Conservation (phyloP, 2,113 vertebrate genomes). For the Spea multiplicata region DNA sequence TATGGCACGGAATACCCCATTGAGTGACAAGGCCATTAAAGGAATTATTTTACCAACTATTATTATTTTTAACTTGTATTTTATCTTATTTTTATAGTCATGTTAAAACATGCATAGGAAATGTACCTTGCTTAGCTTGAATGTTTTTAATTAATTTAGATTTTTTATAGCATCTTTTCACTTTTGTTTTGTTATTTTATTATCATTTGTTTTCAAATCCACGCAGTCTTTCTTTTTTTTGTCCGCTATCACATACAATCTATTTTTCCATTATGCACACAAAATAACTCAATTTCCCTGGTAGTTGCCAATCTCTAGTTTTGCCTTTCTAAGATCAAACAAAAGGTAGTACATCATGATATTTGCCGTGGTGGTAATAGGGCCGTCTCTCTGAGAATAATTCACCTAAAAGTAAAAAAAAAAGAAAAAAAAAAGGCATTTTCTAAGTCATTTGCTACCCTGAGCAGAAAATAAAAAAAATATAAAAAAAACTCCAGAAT, state of each 20-base stretch:
- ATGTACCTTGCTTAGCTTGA: no score
- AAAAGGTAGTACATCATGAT: slow-evolving; percentile 37
- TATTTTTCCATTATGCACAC: slow-evolving; percentile 39
- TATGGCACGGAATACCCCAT: no score
- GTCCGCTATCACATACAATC: slow-evolving; percentile 20
- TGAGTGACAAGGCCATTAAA: no score
- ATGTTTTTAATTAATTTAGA: no score
- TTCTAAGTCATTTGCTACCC: slow-evolving; percentile 7
- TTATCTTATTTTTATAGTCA: no score
- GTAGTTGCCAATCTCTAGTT: slow-evolving; percentile 30
- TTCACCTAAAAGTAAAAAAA: slow-evolving; percentile 14
- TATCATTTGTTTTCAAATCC: no score
- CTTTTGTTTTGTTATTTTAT: no score
- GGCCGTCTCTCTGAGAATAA: slow-evolving; percentile 15
- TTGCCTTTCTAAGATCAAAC: slow-evolving; percentile 32
- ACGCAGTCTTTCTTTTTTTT: not conserved
- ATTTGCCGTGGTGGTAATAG: slow-evolving; percentile 33
- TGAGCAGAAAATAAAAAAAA: not conserved
- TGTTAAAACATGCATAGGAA: no score
- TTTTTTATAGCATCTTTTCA: no score
- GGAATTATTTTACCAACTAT: no score
- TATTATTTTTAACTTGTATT: no score
- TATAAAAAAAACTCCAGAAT: not conserved
- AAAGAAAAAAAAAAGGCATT: slow-evolving; percentile 1
- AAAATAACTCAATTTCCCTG: slow-evolving; percentile 31